These are phyloP conservation scores for Drosophila bocki DNA, from an alignment of 1,140 invertebrate species.

Conservation along the genomic window DNA sequence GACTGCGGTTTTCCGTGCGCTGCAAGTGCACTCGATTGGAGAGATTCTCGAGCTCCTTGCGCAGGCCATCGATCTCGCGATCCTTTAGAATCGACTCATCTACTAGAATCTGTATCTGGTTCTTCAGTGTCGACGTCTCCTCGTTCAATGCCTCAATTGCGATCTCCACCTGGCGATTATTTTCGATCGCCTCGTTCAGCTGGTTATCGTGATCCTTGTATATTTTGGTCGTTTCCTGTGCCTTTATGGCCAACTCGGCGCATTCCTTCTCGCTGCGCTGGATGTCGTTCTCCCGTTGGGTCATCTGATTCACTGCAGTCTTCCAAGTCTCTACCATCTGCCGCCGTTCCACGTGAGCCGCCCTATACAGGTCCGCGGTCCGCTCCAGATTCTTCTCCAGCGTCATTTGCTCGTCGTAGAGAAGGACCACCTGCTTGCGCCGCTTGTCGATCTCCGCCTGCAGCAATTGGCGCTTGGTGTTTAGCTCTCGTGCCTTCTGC, in stretches of 20 bases:
- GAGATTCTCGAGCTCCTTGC: constrained; percentile 72
- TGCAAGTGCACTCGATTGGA: constrained; percentile 65
- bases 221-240: constrained; percentile 7
- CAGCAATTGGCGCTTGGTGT: constrained; percentile 84
- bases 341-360: constrained; percentile 74
- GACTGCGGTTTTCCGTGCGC: constrained; percentile 73
- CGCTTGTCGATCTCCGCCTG: constrained; percentile 79
- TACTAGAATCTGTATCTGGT: constrained; percentile 54
- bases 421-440: constrained; percentile 56
- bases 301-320: constrained; percentile 78
- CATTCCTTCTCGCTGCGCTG: constrained; percentile 57
- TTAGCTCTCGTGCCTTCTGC: constrained; percentile 86
- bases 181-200: constrained; percentile 66
- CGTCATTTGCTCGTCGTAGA: constrained; percentile 79
- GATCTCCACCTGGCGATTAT: constrained; percentile 74
- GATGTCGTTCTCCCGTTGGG: constrained; percentile 77
- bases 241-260: constrained; percentile 23
- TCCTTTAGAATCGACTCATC: constrained; percentile 65
- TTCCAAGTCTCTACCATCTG: constrained; percentile 84
- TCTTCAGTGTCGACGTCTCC: constrained; percentile 69
- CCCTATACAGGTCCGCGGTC: constrained; percentile 72
- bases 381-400: constrained; percentile 80
- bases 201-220: constrained; percentile 55
- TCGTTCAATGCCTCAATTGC: constrained; percentile 66
- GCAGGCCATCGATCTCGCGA: constrained; percentile 67